Evolutionary conservation across 1,140 invertebrate species (phyloP).

Genomic region (Pseudomyrmex dendroicus): DNA sequence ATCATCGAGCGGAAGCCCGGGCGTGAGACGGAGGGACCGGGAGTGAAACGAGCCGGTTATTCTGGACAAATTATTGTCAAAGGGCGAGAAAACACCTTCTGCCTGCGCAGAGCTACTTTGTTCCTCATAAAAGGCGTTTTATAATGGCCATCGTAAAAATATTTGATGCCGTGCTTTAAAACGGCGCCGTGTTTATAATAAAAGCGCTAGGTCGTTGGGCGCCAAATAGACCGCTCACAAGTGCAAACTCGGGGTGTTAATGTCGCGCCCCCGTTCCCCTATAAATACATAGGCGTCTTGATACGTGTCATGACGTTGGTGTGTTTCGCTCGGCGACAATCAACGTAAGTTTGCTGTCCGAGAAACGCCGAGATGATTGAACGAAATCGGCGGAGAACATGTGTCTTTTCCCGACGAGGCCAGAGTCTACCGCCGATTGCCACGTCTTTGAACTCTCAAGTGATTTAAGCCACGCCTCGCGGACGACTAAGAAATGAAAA

Average conservation of each 20-base stretch:
- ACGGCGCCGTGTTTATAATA: constrained; percentile 60
- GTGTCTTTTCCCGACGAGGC: not conserved
- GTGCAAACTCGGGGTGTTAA: constrained; percentile 56
- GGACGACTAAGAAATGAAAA: not conserved
- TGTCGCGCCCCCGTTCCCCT: constrained; percentile 12
- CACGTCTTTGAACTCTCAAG: constrained; percentile 33
- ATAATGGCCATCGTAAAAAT: constrained; percentile 71
- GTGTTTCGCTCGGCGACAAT: constrained; percentile 36
- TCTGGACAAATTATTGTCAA: constrained; percentile 76
- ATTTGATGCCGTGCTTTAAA: constrained; percentile 67
- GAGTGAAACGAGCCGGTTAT: constrained; percentile 73
- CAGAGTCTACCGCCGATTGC: constrained; percentile 17
- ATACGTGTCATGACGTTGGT: not conserved
- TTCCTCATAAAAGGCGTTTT: constrained; percentile 72
- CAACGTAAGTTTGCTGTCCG: not conserved
- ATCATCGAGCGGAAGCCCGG: constrained; percentile 79
- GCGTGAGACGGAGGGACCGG: constrained; percentile 9
- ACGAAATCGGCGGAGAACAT: not conserved
- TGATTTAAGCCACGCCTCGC: constrained; percentile 40
- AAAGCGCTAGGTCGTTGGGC: constrained; percentile 44
- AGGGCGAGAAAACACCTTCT: constrained; percentile 68
- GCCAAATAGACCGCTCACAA: constrained; percentile 58
- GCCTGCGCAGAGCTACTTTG: constrained; percentile 69
- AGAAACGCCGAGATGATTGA: constrained; percentile 17
- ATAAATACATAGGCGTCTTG: constrained; percentile 19